Evolutionary conservation across 1,140 invertebrate genomes (phyloP).

Genomic region (Drosophila mayri): DNA sequence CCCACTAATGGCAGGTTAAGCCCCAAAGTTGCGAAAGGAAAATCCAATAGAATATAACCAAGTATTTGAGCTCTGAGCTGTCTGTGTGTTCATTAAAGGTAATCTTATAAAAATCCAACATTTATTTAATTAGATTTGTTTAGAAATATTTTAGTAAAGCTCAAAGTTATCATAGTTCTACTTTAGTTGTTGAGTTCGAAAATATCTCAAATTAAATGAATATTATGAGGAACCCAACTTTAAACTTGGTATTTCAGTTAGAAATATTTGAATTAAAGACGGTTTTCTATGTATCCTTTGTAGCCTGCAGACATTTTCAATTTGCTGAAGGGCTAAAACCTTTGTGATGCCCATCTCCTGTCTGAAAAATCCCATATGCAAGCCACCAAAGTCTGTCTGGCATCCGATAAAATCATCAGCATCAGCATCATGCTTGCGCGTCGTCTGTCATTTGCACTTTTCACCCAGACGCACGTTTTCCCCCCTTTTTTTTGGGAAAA

Average conservation of each 20-base stretch:
- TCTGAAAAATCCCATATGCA: slow-evolving; percentile 18
- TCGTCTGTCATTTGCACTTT: slow-evolving; percentile 48
- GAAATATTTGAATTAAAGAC: neutral
- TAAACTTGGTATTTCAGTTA: neutral
- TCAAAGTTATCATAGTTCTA: neutral
- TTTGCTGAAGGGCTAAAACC: slow-evolving; percentile 3
- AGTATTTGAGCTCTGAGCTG: neutral
- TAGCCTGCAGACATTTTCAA: slow-evolving; percentile 9
- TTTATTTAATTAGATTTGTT: neutral
- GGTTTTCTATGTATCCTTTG: neutral
- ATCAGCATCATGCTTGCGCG: slow-evolving; percentile 23
- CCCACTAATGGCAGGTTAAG: slow-evolving; percentile 49
- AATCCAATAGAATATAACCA: slow-evolving; percentile 36
- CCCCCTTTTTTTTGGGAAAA: slow-evolving; percentile 10
- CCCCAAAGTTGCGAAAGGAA: slow-evolving; percentile 38
- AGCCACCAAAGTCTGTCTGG: slow-evolving; percentile 28
- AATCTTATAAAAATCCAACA: neutral
- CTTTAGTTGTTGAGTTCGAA: neutral
- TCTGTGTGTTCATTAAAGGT: neutral
- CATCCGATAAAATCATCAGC: slow-evolving; percentile 48
- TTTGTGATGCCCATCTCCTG: slow-evolving; percentile 10
- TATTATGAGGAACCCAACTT: neutral
- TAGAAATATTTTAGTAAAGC: neutral
- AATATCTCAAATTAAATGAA: neutral
- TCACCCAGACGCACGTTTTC: slow-evolving; percentile 23